Evolutionary conservation across 2,888 invertebrate genomes (phyloP), one percentile per base, ranked within the genome.

Genomic region (Melitaea athalia): DNA sequence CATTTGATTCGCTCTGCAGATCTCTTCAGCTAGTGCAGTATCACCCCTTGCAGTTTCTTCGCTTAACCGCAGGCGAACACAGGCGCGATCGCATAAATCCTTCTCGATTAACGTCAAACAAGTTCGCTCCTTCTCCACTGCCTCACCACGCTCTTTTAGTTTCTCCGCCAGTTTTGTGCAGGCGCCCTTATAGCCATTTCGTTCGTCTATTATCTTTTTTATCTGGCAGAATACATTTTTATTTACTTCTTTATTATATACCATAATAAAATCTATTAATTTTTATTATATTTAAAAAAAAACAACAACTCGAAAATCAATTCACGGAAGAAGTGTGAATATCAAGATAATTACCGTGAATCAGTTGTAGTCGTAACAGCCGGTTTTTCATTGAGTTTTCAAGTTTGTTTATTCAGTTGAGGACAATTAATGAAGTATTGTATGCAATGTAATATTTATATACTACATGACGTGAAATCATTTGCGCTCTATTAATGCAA

Each of bases 1-100:
- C 5, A 85, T 72, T 72, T 89, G 91, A 11, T 83, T 68, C 1
- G 72, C 74, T 53, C 77, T 82, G 76, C 86, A 86, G 53, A 87
- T 83, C 14, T 82, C 76, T 10, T 87, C 86, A 1, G 84, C 81
- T 0, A 89, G 76, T 0, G 70, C 52, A 0, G 84, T 76, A 31
- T 88, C 88, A 3, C 74, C 74, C 12, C 72, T 76, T 1, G 84
- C 79, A 5, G 77, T 73, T 63, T 86, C 84, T 71, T 89, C 85
- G 63, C 78, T 80, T 7, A 86, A 71, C 8, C 70, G 76, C 15
- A 85, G 65, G 6, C 86, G 79, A 49, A 72, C 69, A 53, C 81
- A 83, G 0, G 88, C 89, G 3, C 75, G 76, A 0, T 77, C 74
- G 69, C 82, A 89, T 64, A 91, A 72, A 2, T 80, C 75, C 52